A percentile compares a stretch with the other conserved stretches of the same genome.
These are phyloP conservation scores for Penelope pileata DNA, from an alignment of 2,113 vertebrate genomes.

Conservation along the genomic window DNA sequence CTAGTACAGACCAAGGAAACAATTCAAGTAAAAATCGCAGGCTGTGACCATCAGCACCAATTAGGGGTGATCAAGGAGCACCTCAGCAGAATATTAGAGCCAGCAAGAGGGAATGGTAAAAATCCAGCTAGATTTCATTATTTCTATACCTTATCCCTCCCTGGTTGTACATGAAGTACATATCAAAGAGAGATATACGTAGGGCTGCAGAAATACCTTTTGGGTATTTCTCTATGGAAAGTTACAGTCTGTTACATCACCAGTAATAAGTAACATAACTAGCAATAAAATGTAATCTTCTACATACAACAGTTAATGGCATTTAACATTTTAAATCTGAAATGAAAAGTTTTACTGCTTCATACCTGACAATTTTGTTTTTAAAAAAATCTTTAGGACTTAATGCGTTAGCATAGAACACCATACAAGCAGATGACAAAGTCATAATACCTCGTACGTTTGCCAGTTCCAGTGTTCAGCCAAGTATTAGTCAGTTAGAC, in stretches of 20 bases:
- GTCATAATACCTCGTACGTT: not conserved
- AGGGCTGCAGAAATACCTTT: not conserved
- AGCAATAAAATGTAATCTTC: not conserved
- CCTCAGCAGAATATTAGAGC: not conserved
- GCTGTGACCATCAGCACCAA: not conserved
- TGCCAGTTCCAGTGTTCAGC: not conserved
- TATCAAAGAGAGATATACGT: not conserved
- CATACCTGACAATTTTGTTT: not conserved
- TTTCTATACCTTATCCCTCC: not conserved
- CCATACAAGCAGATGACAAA: not conserved
- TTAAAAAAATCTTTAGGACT: not conserved
- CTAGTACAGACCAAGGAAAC: not conserved
- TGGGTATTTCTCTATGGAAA: not conserved
- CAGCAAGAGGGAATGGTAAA: not conserved
- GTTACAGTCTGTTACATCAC: not conserved
- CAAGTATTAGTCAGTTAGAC: not conserved
- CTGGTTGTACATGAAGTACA: not conserved
- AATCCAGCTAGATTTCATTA: not conserved
- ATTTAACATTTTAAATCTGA: not conserved
- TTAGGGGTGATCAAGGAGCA: not conserved
- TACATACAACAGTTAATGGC: not conserved
- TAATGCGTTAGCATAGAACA: not conserved
- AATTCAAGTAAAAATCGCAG: rapidly evolving
- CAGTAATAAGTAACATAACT: not conserved
- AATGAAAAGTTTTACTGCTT: not conserved